phyloP scores from a whole-genome alignment of 1,140 invertebrate genomes.

The Drosophila nikananu region DNA sequence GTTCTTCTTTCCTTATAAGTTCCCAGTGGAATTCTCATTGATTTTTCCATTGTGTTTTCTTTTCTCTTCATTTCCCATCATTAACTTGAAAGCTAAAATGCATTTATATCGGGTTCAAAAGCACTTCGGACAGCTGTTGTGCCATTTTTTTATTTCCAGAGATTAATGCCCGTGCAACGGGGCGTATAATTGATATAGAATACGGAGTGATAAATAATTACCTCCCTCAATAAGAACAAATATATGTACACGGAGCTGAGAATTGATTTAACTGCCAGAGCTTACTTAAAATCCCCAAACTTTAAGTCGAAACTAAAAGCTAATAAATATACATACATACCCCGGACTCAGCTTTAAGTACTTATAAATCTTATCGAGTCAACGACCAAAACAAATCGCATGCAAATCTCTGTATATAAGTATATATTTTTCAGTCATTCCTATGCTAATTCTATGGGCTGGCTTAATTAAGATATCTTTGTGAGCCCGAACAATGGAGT shows the following conservation, averaged over 20 bases:
- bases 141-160: constrained; percentile 19
- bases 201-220: constrained; percentile 32
- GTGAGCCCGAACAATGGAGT: constrained; percentile 48
- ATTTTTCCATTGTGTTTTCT: background rate
- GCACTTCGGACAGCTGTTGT: constrained; percentile 28
- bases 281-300: background rate
- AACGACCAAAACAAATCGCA: constrained; percentile 31
- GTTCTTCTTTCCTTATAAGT: background rate
- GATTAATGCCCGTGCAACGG: constrained; percentile 33
- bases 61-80: constrained; percentile 1
- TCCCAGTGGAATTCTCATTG: background rate
- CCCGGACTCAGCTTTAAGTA: background rate
- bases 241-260: background rate
- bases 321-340: background rate
- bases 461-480: constrained; percentile 42
- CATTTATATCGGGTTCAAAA: constrained; percentile 24
- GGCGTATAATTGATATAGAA: constrained; percentile 45
- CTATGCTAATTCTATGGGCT: constrained; percentile 34
- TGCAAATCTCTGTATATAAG: constrained; percentile 15
- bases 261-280: background rate
- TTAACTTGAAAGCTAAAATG: constrained; percentile 18
- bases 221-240: constrained; percentile 12
- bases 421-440: constrained; percentile 16
- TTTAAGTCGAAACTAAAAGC: background rate
- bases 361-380: constrained; percentile 21